phyloP scores from a whole-genome alignment of 2,797 vertebrate species.

The Trachops cirrhosus region DNA sequence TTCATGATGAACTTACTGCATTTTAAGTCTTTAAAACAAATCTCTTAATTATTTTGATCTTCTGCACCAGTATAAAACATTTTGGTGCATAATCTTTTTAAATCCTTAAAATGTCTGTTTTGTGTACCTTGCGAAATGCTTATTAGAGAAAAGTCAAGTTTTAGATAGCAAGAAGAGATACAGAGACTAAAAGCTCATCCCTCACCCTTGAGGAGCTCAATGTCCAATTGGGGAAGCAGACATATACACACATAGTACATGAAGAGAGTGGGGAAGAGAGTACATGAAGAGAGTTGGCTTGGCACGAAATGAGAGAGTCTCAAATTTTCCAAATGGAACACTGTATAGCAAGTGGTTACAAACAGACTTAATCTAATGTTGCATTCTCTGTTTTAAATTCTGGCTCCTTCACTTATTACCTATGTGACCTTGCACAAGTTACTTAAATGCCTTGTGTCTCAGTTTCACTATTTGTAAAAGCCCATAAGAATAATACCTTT shows the following conservation, averaged over 20 bases:
- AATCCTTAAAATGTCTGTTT: neutral
- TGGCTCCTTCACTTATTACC: neutral
- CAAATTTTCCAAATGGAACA: neutral
- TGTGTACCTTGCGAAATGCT: neutral
- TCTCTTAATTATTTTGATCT: neutral
- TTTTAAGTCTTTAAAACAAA: neutral
- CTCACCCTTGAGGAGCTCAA: neutral
- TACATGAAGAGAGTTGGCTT: neutral
- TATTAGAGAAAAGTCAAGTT: neutral
- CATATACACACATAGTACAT: neutral
- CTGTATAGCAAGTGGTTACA: neutral
- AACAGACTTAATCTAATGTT: neutral
- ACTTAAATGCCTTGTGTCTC: neutral
- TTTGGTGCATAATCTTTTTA: neutral
- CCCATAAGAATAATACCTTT: neutral
- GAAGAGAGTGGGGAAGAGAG: neutral
- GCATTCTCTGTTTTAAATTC: neutral
- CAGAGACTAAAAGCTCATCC: neutral
- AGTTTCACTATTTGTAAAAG: neutral
- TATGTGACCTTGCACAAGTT: neutral
- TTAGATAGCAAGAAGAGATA: neutral
- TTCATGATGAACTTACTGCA: neutral
- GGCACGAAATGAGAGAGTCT: neutral
- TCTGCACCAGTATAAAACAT: constrained; percentile 1
- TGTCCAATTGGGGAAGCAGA: neutral